Evolutionary conservation across 53 echinoderm and acorn worm genomes (phyloP), one percentile per base, ranked within the genome.

Genomic region (Luidia sarsii): DNA sequence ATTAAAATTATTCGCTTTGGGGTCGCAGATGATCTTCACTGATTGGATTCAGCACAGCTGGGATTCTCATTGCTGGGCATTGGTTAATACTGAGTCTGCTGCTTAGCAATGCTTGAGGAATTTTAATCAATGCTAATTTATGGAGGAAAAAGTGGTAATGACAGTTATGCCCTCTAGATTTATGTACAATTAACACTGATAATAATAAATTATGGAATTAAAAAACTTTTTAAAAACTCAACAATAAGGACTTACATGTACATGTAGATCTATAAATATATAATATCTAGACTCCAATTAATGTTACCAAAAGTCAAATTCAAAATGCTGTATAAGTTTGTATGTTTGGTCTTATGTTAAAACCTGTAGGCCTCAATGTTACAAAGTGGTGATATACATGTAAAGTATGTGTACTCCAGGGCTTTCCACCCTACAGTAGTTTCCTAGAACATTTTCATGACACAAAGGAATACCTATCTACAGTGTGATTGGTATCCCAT

Each of bases 11-110:
- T 61, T 45, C 14, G 4, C 53, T 15, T 33, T 7, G 33, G 27
- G 13, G 39, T 35, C 43, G 43, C 67, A 69, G 41, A 69, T 69
- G 51, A 50, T 69, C 41, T 69, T 31, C 50, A 18, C 11, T 27
- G 67, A 66, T 45, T 66, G 67, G 67, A 43, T 43, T 66, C 8
- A 23, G 8, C 43, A 45, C 67, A 66, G 67, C 15, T 66, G 46
- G 41, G 25, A 39, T 37, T 45, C 25, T 0, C 70, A 69, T 69
- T 33, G n/a, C 7, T 45, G 2, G 27, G 4, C 24, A 33, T 33
- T n/a, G 24, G 51, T 8, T 25, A 69, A 31, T 49, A 27, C 8
- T 22, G 20, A 28, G 30, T 29, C 43, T 16, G 15, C 3, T 50
- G 49, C 32, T 50, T 69, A 43, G 32, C 70, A 69, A 50, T 69